These are phyloP conservation scores for Chymomyza procnemis DNA, from an alignment of 2,888 invertebrate genomes.

Conservation along the genomic window DNA sequence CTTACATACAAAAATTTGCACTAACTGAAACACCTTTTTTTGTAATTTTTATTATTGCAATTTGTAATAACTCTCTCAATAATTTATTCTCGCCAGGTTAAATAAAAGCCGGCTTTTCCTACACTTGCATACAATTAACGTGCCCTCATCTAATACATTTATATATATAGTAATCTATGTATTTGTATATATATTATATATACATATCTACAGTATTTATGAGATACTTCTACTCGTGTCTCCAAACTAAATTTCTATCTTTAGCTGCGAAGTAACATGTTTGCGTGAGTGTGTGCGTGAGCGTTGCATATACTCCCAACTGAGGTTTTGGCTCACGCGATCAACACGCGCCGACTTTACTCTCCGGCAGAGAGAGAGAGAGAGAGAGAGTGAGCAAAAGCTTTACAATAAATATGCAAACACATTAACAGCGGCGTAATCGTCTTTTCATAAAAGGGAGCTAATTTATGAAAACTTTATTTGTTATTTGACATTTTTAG, in stretches of 20 bases:
- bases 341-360: background rate
- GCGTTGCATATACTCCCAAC: constrained; percentile 41
- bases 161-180: background rate
- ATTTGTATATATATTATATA: background rate
- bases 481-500: too few relatives aligned
- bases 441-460: too few relatives aligned
- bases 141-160: background rate
- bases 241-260: constrained; percentile 35
- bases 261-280: background rate
- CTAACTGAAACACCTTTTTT: too few relatives aligned
- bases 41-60: background rate
- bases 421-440: too few relatives aligned
- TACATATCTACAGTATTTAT: background rate
- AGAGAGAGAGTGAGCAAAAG: constrained; percentile 17
- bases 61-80: background rate
- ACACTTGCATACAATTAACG: constrained; percentile 8
- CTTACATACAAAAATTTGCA: too few relatives aligned
- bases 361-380: too few relatives aligned
- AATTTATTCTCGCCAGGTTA: constrained; percentile 22
- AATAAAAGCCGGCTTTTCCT: constrained; percentile 65
- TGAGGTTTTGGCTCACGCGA: constrained; percentile 45
- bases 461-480: too few relatives aligned
- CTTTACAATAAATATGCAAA: too few relatives aligned
- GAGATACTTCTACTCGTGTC: background rate
- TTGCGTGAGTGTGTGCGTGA: constrained; percentile 26